Evolutionary conservation across 2,113 vertebrate species (phyloP).

Genomic region (Apodemus sylvaticus): DNA sequence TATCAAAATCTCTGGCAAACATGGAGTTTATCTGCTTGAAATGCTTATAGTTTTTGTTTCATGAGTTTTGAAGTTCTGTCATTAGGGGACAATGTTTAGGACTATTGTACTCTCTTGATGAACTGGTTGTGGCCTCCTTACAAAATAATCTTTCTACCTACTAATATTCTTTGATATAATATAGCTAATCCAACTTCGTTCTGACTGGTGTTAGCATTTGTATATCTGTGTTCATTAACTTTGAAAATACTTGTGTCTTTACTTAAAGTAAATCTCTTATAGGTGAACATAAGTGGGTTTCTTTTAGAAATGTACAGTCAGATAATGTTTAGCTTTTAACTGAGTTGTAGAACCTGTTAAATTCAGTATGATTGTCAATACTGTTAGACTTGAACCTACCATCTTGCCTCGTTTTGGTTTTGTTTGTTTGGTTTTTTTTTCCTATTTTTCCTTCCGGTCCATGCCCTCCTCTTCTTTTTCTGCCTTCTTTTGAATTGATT

Average conservation of each 20-base stretch:
- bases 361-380: constrained; percentile 10
- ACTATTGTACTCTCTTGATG: not conserved
- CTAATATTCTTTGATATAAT: not conserved
- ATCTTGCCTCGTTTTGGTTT: not conserved
- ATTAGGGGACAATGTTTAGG: not conserved
- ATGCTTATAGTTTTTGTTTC: not conserved
- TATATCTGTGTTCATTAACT: not conserved
- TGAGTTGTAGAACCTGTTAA: not conserved
- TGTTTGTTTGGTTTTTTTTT: not conserved
- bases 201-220: not conserved
- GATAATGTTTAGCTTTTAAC: not conserved
- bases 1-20: constrained; percentile 34
- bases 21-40: not conserved
- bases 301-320: not conserved
- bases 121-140: not conserved
- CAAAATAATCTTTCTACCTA: not conserved
- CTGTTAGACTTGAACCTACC: not conserved
- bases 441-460: not conserved
- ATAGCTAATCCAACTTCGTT: not conserved
- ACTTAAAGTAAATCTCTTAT: not conserved
- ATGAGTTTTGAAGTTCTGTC: not conserved
- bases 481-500: constrained; percentile 6
- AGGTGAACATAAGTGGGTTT: not conserved
- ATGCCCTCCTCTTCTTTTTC: not conserved
- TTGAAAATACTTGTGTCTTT: constrained; percentile 9